Evolutionary conservation across 2,113 vertebrate species (phyloP), one percentile per base, ranked within the genome.

Genomic region (Neopipo cinnamomea): DNA sequence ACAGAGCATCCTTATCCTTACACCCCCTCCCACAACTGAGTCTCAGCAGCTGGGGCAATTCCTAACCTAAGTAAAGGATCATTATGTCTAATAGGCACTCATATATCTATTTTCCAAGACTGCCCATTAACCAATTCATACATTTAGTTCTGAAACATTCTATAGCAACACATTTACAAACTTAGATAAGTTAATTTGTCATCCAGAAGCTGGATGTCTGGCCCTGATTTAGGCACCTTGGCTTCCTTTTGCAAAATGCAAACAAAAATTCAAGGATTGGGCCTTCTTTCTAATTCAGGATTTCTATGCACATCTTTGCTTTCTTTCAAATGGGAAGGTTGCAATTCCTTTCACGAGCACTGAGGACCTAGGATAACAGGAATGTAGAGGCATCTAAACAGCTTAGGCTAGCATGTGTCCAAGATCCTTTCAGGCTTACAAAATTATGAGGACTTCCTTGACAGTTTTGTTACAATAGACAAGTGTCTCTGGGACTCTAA

Each of bases 71-170:
- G 8, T 31, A 35, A 56, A 59, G 31, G 23, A 79, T 50, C 17
- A 8, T 75, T 49, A 15, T 15, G 2, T 59, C 78, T 63, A 47
- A 47, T 30, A 56, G 24, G 7, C 0, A 0, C 12, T 76, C 30
- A 8, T 27, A 6, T 11, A 79, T 65, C 35, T 61, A 0, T 61
- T 91, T 18, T 33, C 25, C 10, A 47, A 72, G 23, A 44, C 8
- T 37, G 22, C 5, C 12, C 17, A 31, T 80, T 68, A 68, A 44
- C 6, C 5, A 37, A n/a, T 44, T 55, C 61, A 49, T 58, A 41
- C 1, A 1, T 46, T 17, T 37, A 71, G 27, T 39, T 56, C 50
- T 35, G 4, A 56, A 74, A 35, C 11, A 25, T 50, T 17, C 31
- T 17, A 11, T 31, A 75, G 12, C 24, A 85, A 12, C 27, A 74